phyloP scores from a whole-genome alignment of 2,888 invertebrate genomes.

The Stenoptilia bipunctidactyla region DNA sequence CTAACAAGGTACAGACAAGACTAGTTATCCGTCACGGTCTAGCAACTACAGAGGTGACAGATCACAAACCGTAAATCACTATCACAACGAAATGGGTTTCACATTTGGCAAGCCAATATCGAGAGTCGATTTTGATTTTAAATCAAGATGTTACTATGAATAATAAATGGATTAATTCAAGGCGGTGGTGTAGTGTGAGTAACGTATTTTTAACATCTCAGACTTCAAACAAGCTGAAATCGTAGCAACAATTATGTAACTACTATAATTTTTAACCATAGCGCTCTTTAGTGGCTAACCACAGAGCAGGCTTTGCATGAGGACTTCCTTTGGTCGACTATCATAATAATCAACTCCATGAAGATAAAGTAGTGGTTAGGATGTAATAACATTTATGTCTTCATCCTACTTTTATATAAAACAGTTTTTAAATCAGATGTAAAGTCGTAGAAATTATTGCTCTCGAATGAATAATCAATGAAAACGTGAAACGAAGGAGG shows the following conservation, averaged over 20 bases:
- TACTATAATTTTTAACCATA: constrained; percentile 28
- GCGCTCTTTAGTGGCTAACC: constrained; percentile 42
- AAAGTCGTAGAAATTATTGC: too few relatives aligned
- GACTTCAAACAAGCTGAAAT: constrained; percentile 23
- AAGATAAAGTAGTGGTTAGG: background rate
- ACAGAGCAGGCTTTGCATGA: constrained; percentile 33
- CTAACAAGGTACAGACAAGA: constrained; percentile 30
- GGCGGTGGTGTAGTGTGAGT: too few relatives aligned
- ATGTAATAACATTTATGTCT: constrained; percentile 7
- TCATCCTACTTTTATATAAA: background rate
- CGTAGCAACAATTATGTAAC: constrained; percentile 25
- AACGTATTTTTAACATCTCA: constrained; percentile 3
- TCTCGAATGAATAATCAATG: too few relatives aligned
- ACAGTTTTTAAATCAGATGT: too few relatives aligned
- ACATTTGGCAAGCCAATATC: constrained; percentile 24
- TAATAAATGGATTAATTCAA: too few relatives aligned
- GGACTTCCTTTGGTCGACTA: constrained; percentile 33
- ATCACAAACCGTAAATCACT: constrained; percentile 43
- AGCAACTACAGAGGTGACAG: constrained; percentile 33
- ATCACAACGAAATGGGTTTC: constrained; percentile 30
- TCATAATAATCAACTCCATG: background rate
- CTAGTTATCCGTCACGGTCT: constrained; percentile 40
- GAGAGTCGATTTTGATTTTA: background rate
- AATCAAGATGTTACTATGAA: too few relatives aligned
- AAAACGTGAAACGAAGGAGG: too few relatives aligned